These are phyloP conservation scores for Tapirus indicus DNA, from an alignment of 2,797 vertebrate species.

Conservation along the genomic window DNA sequence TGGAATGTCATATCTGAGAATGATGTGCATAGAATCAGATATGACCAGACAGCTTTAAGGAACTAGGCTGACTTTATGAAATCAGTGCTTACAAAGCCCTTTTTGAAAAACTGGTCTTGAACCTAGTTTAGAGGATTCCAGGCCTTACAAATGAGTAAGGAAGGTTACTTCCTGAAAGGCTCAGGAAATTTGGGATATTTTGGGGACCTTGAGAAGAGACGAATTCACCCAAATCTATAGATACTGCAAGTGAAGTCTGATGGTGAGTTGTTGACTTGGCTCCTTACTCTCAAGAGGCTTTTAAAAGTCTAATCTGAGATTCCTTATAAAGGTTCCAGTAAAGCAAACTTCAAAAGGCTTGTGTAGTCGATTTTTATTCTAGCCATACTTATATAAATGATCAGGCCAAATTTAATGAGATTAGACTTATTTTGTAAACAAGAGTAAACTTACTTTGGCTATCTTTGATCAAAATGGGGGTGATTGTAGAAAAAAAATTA, in stretches of 20 bases:
- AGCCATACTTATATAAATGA: not conserved
- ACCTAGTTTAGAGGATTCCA: not conserved
- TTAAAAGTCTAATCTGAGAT: not conserved
- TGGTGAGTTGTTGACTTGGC: not conserved
- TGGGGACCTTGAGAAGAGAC: not conserved
- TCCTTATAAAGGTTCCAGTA: not conserved
- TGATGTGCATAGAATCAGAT: not conserved
- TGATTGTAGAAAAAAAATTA: not conserved
- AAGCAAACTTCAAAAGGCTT: not conserved
- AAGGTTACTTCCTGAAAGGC: not conserved
- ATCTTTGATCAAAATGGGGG: not conserved
- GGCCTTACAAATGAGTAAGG: not conserved
- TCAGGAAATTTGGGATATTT: not conserved
- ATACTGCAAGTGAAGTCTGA: not conserved
- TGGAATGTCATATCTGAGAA: not conserved
- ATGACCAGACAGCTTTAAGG: not conserved
- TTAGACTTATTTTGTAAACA: not conserved
- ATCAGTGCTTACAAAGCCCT: not conserved
- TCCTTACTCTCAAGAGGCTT: not conserved
- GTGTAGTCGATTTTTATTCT: not conserved
- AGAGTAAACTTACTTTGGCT: not conserved
- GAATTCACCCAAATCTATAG: not conserved
- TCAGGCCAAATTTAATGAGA: not conserved
- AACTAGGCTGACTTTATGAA: not conserved
- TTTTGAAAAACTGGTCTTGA: not conserved